A percentile compares a stretch with the other conserved stretches of the same genome.
These are phyloP conservation scores for Saccopteryx leptura DNA, from an alignment of 2,113 vertebrate genomes.

Conservation along the genomic window DNA sequence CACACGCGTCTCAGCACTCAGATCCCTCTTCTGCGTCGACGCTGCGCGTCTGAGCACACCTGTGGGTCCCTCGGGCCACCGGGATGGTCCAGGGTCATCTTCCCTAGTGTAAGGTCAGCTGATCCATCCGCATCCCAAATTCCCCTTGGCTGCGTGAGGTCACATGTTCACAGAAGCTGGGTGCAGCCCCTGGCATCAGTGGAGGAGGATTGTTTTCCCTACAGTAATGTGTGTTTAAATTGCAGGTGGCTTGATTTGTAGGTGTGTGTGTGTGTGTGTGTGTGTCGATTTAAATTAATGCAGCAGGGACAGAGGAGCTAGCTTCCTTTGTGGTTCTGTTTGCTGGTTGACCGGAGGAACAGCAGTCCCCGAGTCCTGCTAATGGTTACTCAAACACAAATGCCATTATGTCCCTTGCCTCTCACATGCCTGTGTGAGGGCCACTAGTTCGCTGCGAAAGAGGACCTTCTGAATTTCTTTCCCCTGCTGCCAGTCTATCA, in stretches of 20 bases:
- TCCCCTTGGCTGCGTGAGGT: neutral
- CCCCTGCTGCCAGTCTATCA: neutral
- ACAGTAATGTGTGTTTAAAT: neutral
- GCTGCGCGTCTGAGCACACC: neutral
- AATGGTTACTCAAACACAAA: neutral
- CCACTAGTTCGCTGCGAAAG: neutral
- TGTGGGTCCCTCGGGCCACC: neutral
- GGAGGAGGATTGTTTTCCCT: neutral
- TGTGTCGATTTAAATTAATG: neutral
- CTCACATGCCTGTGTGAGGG: neutral
- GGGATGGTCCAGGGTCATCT: neutral
- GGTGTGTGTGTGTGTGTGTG: neutral
- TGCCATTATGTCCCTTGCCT: neutral
- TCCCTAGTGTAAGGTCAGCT: neutral
- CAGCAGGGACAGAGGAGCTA: neutral
- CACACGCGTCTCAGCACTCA: neutral
- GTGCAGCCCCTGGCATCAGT: neutral
- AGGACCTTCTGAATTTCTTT: constrained; percentile 10
- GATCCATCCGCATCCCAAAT: neutral
- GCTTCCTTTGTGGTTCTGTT: neutral
- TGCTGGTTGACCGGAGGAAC: neutral
- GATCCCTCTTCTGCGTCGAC: neutral
- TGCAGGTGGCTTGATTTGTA: neutral
- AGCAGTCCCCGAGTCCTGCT: neutral
- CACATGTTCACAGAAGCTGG: neutral